These are phyloP conservation scores for Hirundo rustica DNA, from an alignment of 2,797 vertebrate species.

Conservation along the genomic window DNA sequence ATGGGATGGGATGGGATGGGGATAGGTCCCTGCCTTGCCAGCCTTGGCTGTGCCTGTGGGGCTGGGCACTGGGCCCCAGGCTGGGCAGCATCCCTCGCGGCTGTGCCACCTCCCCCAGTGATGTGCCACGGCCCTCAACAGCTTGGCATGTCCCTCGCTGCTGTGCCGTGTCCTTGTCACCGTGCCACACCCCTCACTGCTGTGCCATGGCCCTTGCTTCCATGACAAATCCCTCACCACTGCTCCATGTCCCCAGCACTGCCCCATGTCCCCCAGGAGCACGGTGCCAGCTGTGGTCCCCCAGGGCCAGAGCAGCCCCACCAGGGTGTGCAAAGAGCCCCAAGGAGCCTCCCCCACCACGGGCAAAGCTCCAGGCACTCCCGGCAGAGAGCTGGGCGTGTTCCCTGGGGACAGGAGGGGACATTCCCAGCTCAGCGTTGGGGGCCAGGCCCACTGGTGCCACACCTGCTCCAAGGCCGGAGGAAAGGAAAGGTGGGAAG, in stretches of 20 bases:
- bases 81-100: accelerated
- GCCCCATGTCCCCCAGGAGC: no score
- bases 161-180: background rate
- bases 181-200: accelerated
- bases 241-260: no score
- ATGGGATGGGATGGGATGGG: no score
- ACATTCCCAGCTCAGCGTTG: background rate
- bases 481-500: background rate
- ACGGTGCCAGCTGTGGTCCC: background rate
- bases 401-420: background rate
- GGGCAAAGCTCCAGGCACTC: background rate
- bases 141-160: background rate
- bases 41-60: accelerated
- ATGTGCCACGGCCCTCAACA: background rate
- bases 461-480: background rate
- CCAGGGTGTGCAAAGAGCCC: background rate
- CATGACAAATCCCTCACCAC: no score
- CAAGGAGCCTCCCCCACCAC: background rate
- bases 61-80: accelerated
- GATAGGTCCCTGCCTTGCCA: background rate
- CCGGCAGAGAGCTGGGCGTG: background rate
- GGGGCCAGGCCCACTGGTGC: background rate
- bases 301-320: background rate
- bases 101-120: accelerated
- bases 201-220: background rate